Evolutionary conservation across 2,888 invertebrate species (phyloP), one percentile per base, ranked within the genome.

Genomic region (Chloroclysta siterata): DNA sequence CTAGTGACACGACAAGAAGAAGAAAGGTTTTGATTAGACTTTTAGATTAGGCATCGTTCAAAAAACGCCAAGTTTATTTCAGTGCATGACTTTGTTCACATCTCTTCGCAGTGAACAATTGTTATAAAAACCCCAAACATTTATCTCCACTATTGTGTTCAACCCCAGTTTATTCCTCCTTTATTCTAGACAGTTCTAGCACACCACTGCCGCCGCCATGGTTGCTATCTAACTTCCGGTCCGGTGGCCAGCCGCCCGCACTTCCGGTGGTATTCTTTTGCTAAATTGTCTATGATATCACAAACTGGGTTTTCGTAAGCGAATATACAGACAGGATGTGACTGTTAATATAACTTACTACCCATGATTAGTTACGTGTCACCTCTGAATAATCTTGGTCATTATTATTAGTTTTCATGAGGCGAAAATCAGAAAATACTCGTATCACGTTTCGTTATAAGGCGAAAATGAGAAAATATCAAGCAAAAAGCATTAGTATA

Each of bases 221-320:
- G 75, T 78, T 66, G 72, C 65, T 80, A 80, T 81, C 78, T 72
- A 60, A 72, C 71, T 70, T 81, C 79, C 82, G 75, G 56, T 76
- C 78, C 77, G 72, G 67, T 70, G 63, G 63, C 75, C 72, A 69
- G 57, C 71, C 36, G 63, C 63, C 70, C 72, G 62, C 63, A 58
- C 65, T 69, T 79, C 80, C 81, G 74, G 73, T 72, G 51, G 33
- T 70, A 70, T 78, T 76, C 72, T 17, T 68, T 68, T 53, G 47
- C 59, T 68, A 65, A 61, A 68, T 68, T 61, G 56, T 67, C 63
- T 65, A 60, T 71, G 63, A 58, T 67, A 63, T 66, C 47, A 55
- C n/a, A 41, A 36, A 22, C n/a, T 53, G 28, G 22, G 2, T 22
- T 22, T 6, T 48, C 5, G 15, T 44, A 15, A 44, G 44, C 8